Base-by-base conservation (phyloP, 2,888 invertebrate species). In the Shargacucullia verbasci region DNA sequence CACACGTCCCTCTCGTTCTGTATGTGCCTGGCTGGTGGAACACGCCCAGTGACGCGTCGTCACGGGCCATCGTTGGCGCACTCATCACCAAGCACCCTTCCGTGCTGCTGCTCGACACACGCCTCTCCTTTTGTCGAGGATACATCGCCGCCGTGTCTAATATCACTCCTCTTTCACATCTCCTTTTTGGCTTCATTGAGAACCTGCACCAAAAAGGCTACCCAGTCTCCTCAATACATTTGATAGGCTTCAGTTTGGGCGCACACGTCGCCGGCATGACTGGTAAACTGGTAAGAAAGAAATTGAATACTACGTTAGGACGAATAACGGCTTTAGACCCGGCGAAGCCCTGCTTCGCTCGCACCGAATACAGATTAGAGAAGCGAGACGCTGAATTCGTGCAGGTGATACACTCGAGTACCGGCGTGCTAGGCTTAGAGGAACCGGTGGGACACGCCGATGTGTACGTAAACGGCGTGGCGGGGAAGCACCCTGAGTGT, bases 221-320 rank as follows among this genome's bases (percentile, higher is more conserved):
- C 10, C 87, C 90, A 0, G 74, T 94, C 0, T 82, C 92, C 0
- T 89, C 92, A 10, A 87, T 95, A 15, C 95, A 95, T 73, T 76
- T 96, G 14, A 92, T 96, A 53, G 96, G 96, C 6, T 96, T 95
- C 86, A 95, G 95, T 63, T 82, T 96, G 12, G 96, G 96, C 2
- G 95, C 96, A 0, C 96, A 96, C 77, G 95, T 95, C 0, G 95
- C 95, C 0, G 95, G 95, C 0, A 76, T 88, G 49, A 83, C 91
- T 0, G 92, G 91, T 0, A 89, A 86, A 43, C 50, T 90, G 27
- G 85, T 89, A 3, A 81, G 82, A 52, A 80, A 50, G 10, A 78
- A 82, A 6, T 59, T 89, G 14, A 80, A 80, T 7, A 65, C 70
- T 6, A 83, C 81, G 35, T 57, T 92, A 31, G 88, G 85, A 0